Evolutionary conservation across 2,113 vertebrate genomes (phyloP).

Genomic region (Cynoglossus semilaevis): DNA sequence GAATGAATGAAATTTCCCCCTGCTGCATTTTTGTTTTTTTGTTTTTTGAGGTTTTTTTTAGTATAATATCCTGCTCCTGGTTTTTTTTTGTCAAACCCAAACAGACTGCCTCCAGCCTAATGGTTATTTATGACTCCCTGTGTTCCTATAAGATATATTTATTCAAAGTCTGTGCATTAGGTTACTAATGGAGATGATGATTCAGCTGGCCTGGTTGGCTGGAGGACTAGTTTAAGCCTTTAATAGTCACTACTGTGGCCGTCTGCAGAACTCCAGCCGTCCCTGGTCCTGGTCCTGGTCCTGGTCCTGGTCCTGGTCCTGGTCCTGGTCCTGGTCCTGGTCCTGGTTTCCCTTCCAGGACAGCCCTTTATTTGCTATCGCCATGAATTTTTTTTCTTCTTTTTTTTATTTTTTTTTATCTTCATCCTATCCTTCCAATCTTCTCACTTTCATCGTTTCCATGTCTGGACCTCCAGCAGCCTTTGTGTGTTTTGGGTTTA

Average conservation of each 20-base stretch:
- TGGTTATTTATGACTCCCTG: constrained; percentile 57
- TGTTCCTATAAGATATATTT: constrained; percentile 46
- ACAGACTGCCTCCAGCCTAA: constrained; percentile 15
- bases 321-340: constrained; percentile 36
- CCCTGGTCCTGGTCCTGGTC: constrained; percentile 22
- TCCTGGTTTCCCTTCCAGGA: constrained; percentile 25
- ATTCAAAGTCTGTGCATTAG: constrained; percentile 48
- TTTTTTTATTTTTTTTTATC: constrained; percentile 8
- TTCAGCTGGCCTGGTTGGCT: constrained; percentile 64
- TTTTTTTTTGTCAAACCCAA: constrained; percentile 4
- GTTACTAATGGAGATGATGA: constrained; percentile 52
- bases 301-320: too few species aligned
- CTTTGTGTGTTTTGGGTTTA: constrained; percentile 44
- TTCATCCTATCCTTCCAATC: constrained; percentile 50
- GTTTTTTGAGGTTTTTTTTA: constrained; percentile 38
- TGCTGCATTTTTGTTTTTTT: constrained; percentile 48
- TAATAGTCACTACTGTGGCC: constrained; percentile 41
- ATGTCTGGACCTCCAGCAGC: constrained; percentile 19
- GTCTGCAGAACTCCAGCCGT: constrained; percentile 31
- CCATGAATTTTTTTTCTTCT: constrained; percentile 20
- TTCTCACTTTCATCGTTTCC: constrained; percentile 21
- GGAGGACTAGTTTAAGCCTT: constrained; percentile 40
- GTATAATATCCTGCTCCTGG: neutral
- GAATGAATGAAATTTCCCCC: constrained; percentile 65
- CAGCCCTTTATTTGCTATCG: constrained; percentile 2